Percentiles rank a stretch among this genome's conserved stretches.
These are phyloP conservation scores for Prenolepis imparis DNA, from an alignment of 2,888 invertebrate genomes.

Conservation along the genomic window DNA sequence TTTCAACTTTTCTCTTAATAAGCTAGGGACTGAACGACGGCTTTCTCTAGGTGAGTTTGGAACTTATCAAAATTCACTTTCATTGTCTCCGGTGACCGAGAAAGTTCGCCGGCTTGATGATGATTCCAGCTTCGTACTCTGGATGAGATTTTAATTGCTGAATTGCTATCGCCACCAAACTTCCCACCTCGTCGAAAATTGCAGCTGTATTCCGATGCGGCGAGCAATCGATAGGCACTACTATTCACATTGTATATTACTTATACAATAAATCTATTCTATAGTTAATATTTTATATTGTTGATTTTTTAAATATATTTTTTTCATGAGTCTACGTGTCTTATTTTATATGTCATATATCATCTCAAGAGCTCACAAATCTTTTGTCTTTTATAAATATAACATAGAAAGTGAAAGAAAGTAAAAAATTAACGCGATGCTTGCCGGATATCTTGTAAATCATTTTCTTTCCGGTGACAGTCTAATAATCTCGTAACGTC, in stretches of 20 bases:
- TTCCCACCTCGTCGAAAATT: constrained; percentile 37
- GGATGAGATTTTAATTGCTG: constrained; percentile 52
- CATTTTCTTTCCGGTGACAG: not conserved
- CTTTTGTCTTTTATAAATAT: not conserved
- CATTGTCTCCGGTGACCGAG: constrained; percentile 50
- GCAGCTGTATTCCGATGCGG: constrained; percentile 8
- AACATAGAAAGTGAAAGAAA: not conserved
- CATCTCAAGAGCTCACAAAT: not conserved
- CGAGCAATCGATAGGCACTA: not conserved
- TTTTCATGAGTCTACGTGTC: not conserved
- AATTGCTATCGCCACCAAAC: constrained; percentile 38
- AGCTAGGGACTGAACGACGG: constrained; percentile 27
- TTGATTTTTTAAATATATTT: not conserved
- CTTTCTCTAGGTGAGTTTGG: constrained; percentile 24
- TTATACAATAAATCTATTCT: not conserved
- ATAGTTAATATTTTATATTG: not conserved
- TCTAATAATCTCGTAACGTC: not conserved
- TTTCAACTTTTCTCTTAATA: constrained; percentile 45
- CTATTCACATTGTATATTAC: not conserved
- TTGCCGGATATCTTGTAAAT: not conserved
- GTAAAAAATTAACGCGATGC: not conserved
- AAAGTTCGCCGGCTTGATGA: constrained; percentile 41
- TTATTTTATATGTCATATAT: not conserved
- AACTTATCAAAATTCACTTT: constrained; percentile 56
- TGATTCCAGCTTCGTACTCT: constrained; percentile 35